phyloP scores from a whole-genome alignment of 2,888 invertebrate species.

The Euproctis similis region DNA sequence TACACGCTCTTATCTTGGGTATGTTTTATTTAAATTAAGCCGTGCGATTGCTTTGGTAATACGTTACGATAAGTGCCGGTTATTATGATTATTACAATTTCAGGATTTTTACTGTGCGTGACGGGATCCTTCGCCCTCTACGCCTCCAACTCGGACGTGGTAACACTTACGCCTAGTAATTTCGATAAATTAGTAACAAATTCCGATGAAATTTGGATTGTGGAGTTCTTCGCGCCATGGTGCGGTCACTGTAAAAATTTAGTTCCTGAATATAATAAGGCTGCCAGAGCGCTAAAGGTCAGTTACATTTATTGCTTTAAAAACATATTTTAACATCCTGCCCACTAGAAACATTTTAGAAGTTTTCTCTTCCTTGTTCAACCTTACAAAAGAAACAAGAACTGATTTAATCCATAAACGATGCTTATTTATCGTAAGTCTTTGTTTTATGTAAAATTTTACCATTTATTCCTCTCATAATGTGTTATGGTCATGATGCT shows the following conservation, averaged over 20 bases:
- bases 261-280: slow-evolving; percentile 95
- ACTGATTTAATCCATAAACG: no score
- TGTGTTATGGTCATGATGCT: no score
- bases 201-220: slow-evolving; percentile 93
- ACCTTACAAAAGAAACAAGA: no score
- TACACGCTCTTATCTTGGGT: slow-evolving; percentile 48
- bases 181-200: slow-evolving; percentile 89
- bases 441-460: no score
- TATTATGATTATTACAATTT: slow-evolving; percentile 18
- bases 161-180: slow-evolving; percentile 90
- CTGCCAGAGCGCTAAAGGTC: slow-evolving; percentile 93
- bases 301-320: no score
- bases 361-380: no score
- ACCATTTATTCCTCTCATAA: no score
- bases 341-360: no score
- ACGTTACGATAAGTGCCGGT: slow-evolving; percentile 14
- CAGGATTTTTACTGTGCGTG: slow-evolving; percentile 56
- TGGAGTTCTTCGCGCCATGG: slow-evolving; percentile 98
- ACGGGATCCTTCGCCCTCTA: slow-evolving; percentile 73
- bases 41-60: slow-evolving; percentile 28
- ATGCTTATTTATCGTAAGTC: no score
- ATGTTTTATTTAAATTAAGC: slow-evolving; percentile 48
- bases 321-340: no score
- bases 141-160: slow-evolving; percentile 83
- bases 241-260: slow-evolving; percentile 93